Evolutionary conservation across 2,797 vertebrate genomes (phyloP).

Genomic region (Fistularia tabacaria): DNA sequence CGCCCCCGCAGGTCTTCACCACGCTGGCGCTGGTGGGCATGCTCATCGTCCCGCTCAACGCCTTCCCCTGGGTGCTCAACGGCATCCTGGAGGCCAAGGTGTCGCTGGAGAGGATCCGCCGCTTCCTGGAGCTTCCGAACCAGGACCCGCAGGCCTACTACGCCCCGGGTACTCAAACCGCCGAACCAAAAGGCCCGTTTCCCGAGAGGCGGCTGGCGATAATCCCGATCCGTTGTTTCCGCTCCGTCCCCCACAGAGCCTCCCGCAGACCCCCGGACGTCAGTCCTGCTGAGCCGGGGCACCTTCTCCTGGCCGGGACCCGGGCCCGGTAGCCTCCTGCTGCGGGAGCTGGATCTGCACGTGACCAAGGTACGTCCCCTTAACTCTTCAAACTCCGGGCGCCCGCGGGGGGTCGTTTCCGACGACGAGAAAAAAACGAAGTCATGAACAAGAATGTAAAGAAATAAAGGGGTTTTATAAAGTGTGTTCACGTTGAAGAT

Average conservation of each 20-base stretch:
- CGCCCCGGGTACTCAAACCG: constrained; percentile 80
- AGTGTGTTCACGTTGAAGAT: too few relatives aligned
- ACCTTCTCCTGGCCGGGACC: constrained; percentile 82
- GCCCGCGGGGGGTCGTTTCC: too few relatives aligned
- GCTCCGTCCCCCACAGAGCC: constrained; percentile 68
- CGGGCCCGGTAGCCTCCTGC: constrained; percentile 62
- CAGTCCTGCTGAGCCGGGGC: constrained; percentile 77
- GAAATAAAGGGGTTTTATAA: too few relatives aligned
- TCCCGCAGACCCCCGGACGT: constrained; percentile 68
- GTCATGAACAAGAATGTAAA: too few relatives aligned
- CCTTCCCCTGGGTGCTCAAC: constrained; percentile 94
- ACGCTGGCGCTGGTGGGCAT: constrained; percentile 89
- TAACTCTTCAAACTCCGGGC: too few relatives aligned
- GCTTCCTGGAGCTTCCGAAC: constrained; percentile 82
- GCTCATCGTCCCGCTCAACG: constrained; percentile 91
- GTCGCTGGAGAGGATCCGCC: constrained; percentile 89
- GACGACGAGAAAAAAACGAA: too few relatives aligned
- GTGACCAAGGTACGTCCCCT: constrained; percentile 85
- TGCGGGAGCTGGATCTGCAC: constrained; percentile 76
- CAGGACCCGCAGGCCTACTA: constrained; percentile 85
- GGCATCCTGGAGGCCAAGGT: constrained; percentile 91
- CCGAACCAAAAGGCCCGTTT: too few relatives aligned
- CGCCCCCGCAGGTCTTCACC: constrained; percentile 85
- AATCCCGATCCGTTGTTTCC: neutral
- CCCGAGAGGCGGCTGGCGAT: neutral